Conservation (phyloP, 2,797 vertebrate species). For the Loris lydekkerianus region DNA sequence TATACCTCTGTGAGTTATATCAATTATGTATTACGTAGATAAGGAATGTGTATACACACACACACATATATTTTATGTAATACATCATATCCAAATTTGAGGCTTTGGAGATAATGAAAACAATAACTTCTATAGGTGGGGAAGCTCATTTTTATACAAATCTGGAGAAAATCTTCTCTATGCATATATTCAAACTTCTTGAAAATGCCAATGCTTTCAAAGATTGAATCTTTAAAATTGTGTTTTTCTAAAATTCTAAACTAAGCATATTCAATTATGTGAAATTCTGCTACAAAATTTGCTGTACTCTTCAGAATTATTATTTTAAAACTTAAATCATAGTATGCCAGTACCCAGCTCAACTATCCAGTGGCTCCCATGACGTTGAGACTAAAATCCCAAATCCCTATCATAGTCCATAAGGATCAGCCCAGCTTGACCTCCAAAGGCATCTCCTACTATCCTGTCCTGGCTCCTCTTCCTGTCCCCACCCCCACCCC, state of each 20-base stretch:
- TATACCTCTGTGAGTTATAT: neutral
- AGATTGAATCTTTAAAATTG: neutral
- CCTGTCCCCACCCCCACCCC: neutral
- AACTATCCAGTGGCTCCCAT: neutral
- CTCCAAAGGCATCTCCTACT: neutral
- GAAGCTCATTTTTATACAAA: neutral
- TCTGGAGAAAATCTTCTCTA: neutral
- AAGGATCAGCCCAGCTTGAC: neutral
- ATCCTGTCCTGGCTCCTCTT: neutral
- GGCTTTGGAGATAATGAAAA: neutral
- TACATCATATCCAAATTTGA: neutral
- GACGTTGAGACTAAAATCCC: neutral
- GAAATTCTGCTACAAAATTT: neutral
- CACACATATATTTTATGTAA: neutral
- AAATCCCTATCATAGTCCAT: neutral
- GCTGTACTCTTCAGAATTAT: neutral
- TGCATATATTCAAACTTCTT: constrained; percentile 37
- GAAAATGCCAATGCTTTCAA: neutral
- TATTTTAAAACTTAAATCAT: neutral
- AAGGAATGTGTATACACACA: neutral
- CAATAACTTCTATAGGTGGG: neutral
- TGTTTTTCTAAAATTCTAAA: constrained; percentile 45
- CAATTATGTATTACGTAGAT: neutral
- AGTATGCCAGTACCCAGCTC: neutral
- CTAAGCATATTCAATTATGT: neutral